Evolutionary conservation across 2,113 vertebrate genomes (phyloP), one percentile per base, ranked within the genome.

Genomic region (Xiphias gladius): DNA sequence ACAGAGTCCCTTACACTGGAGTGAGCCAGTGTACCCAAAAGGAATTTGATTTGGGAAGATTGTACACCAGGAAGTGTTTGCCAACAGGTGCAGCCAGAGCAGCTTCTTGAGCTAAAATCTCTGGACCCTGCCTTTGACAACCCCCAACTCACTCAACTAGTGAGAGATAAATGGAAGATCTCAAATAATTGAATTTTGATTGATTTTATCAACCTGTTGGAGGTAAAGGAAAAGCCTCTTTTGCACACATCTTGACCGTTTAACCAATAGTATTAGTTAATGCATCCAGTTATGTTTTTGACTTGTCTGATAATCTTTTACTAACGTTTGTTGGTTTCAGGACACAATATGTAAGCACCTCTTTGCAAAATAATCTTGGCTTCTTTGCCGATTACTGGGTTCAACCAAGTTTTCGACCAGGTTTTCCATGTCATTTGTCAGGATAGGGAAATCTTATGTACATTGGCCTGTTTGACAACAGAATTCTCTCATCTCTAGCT

Each of bases 31-130:
- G 48, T 74, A 37, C 70, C 39, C 71, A 39, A 35, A 30, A 67
- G 52, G 68, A 78, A 22, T 79, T 14, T 24, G 55, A 26, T 71
- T 79, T 26, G n/a, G 16, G 46, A 48, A 50, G 48, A 50, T 50
- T 50, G 4, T 19, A 32, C 80, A 76, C 46, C 19, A 30, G 52
- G 54, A 76, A 14, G 30, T 65, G 22, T 79, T 71, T 78, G 67
- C 58, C 73, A 80, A 66, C 58, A n/a, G 16, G 41, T 54, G 5
- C n/a, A 30, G 58, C 13, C 22, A 43, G 43, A 73, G 50, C 64
- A 80, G 69, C 19, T 61, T 26, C 14, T n/a, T 46, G 19, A 69
- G 57, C 28, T 69, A 9, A 69, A 71, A 72, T 73, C 71, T 72
- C 24, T 5, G 37, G 32, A 35, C 32, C 32, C 32, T 35, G 32